These are phyloP conservation scores for Teinopalpus imperialis DNA, from an alignment of 2,888 invertebrate species.

Conservation along the genomic window DNA sequence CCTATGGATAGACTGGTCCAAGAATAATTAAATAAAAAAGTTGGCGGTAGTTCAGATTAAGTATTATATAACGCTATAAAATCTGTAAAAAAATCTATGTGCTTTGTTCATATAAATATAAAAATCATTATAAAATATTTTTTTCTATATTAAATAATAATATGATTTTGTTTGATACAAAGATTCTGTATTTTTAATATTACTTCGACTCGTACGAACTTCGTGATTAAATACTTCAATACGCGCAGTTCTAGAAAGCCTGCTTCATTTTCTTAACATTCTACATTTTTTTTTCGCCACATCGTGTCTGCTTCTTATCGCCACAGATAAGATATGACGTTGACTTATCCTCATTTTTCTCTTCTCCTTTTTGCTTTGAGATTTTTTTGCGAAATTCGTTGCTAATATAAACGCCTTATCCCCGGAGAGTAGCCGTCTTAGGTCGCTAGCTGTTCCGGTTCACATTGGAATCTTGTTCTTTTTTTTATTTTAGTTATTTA, in stretches of 20 bases:
- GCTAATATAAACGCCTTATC: conserved; percentile 21
- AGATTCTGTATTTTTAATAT: too few species aligned
- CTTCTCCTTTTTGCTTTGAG: conserved; percentile 12
- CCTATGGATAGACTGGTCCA: too few species aligned
- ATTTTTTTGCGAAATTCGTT: conserved; percentile 22
- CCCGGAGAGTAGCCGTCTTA: conserved; percentile 3
- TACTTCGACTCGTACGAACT: not conserved
- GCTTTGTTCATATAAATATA: too few species aligned
- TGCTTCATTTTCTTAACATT: conserved; percentile 22
- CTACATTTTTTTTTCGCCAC: conserved; percentile 24
- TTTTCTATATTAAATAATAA: too few species aligned
- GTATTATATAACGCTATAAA: too few species aligned
- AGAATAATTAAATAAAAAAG: too few species aligned
- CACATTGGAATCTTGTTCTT: not conserved
- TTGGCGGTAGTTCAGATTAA: too few species aligned
- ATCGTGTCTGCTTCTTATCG: conserved; percentile 27
- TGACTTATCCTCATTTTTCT: conserved; percentile 25
- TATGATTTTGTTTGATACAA: too few species aligned
- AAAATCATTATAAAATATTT: too few species aligned
- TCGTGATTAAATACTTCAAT: conserved; percentile 20
- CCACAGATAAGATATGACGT: conserved; percentile 27
- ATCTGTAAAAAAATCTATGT: too few species aligned
- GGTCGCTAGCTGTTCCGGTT: not conserved
- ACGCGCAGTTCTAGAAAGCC: conserved; percentile 11
- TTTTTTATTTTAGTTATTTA: conserved; percentile 15